Evolutionary conservation across 1,140 invertebrate species (phyloP), one percentile per base, ranked within the genome.

Genomic region (Neuroterus valhalla): DNA sequence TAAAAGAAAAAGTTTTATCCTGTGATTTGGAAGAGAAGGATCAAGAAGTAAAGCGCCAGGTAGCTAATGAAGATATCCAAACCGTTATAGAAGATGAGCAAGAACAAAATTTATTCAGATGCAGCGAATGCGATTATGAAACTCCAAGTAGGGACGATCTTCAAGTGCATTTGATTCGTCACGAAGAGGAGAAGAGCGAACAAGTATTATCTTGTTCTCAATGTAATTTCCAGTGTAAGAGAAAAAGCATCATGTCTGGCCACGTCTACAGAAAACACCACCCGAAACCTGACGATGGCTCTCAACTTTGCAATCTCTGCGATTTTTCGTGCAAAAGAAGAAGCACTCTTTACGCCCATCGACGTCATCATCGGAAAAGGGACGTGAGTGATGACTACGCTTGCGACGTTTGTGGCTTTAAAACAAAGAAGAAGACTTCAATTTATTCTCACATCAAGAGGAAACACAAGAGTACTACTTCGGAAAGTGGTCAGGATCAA

Each of bases 291-390:
- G 62, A 1, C 72, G 62, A 1, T 71, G 74, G 17, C 26, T 14
- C 11, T 82, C 55, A 31, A 48, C 50, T 11, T 0, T 88, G 87
- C 70, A 71, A 82, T 31, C 15, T 81, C 1, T 89, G 92, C 68
- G 90, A 91, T 50, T 92, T 91, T 74, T 89, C 90, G 0, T 92
- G 91, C 52, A 81, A 89, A 2, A 90, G 91, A 21, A 86, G 90
- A 55, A 92, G 90, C 62, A 92, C 91, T 0, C 68, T 93, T 6
- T 84, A 91, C 19, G 90, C 91, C 17, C 92, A 93, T 74, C 91
- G 91, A 81, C 78, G 91, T 75, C 79, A 90, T 76, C 85, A 91
- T 84, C 84, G 67, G 62, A 50, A 87, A 8, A 76, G 76, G 6
- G 68, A 78, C 6, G 6, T 62, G 0, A 66, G 71, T 8, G 76